These are phyloP conservation scores for Donacobius atricapilla DNA, from an alignment of 2,113 vertebrate genomes.

Conservation along the genomic window DNA sequence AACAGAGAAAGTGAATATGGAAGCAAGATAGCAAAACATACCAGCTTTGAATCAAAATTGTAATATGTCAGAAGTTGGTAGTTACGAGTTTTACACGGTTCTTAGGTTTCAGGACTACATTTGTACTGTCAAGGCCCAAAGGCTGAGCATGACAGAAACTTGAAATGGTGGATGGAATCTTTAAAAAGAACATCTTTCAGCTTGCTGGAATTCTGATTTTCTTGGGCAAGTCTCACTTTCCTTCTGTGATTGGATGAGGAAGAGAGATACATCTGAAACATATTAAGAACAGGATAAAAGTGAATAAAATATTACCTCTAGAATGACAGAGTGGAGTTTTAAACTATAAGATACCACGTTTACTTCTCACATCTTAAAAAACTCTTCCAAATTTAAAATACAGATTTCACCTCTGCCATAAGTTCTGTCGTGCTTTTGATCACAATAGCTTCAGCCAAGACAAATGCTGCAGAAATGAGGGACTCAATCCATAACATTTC, in stretches of 20 bases:
- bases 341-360: background rate
- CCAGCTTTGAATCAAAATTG: background rate
- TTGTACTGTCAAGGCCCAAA: background rate
- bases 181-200: background rate
- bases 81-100: background rate
- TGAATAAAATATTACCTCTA: conserved; percentile 19
- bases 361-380: conserved; percentile 20
- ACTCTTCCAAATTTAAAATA: conserved; percentile 1
- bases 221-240: background rate
- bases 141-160: background rate
- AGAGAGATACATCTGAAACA: background rate
- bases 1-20: background rate
- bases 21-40: background rate
- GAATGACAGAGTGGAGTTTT: background rate
- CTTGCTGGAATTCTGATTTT: conserved; percentile 12
- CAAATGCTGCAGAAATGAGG: background rate
- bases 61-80: background rate
- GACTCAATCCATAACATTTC: background rate
- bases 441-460: background rate
- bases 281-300: conserved; percentile 15
- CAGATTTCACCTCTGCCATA: background rate
- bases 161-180: conserved; percentile 12
- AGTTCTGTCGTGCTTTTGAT: background rate
- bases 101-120: background rate
- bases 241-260: background rate